These are phyloP conservation scores for Microctonus brassicae DNA, from an alignment of 2,888 invertebrate species.

Conservation along the genomic window DNA sequence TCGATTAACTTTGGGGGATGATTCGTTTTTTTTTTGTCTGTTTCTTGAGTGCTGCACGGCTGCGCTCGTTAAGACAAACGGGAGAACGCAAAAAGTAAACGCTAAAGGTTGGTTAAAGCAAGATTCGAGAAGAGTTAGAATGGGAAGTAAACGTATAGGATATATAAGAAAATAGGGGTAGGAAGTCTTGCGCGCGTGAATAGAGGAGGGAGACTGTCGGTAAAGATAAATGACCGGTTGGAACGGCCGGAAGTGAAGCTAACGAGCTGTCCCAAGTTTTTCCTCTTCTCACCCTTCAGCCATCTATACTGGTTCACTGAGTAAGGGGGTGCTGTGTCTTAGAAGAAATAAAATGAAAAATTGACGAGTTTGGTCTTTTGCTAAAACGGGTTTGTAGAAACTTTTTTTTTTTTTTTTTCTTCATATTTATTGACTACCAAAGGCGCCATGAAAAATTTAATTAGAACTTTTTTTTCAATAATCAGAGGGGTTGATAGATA, in stretches of 20 bases:
- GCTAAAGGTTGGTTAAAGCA: conserved; percentile 29
- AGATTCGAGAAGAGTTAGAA: neutral
- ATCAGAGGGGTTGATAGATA: neutral
- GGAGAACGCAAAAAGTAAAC: conserved; percentile 11
- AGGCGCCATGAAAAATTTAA: neutral
- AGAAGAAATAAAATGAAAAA: neutral
- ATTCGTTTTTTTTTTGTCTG: neutral
- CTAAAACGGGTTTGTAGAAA: neutral
- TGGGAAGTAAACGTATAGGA: neutral
- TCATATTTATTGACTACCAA: neutral
- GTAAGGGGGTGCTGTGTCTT: neutral
- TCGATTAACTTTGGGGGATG: neutral
- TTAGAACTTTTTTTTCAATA: neutral
- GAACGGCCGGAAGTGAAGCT: conserved; percentile 40
- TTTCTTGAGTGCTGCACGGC: neutral
- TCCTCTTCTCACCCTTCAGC: conserved; percentile 1
- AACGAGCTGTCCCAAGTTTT: conserved; percentile 45
- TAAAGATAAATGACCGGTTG: conserved; percentile 44
- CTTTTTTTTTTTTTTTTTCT: neutral
- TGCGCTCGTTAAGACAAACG: conserved; percentile 41
- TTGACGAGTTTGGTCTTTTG: neutral
- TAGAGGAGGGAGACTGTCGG: conserved; percentile 35
- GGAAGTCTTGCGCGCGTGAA: neutral
- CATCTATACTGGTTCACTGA: neutral
- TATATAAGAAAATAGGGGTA: neutral